These are phyloP conservation scores for Whitmania pigra DNA, from an alignment of 1,140 invertebrate species.

Conservation along the genomic window DNA sequence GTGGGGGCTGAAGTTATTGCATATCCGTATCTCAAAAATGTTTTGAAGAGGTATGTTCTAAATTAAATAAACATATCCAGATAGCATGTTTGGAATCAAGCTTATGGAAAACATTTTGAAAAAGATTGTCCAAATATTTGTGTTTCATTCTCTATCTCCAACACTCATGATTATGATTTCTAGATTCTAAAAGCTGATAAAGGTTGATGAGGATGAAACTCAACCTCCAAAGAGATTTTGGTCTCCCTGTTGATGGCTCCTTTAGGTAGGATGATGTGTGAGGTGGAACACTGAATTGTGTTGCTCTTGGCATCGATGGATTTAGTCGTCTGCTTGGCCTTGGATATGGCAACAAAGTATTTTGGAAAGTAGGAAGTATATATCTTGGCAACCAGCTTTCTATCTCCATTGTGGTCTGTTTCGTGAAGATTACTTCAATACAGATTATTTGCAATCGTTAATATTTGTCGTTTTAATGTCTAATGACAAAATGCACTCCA, in stretches of 20 bases:
- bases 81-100: no score
- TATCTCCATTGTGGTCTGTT: slow-evolving; percentile 6
- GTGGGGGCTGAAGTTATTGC: no score
- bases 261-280: background rate
- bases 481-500: background rate
- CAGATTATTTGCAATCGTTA: background rate
- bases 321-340: slow-evolving; percentile 1
- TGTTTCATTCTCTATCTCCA: no score
- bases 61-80: no score
- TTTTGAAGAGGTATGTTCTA: no score
- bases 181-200: background rate
- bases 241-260: slow-evolving; percentile 12
- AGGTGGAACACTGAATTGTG: slow-evolving; percentile 5
- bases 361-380: slow-evolving; percentile 12
- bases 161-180: no score
- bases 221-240: slow-evolving; percentile 16
- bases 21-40: no score
- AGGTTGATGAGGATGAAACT: background rate
- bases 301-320: background rate
- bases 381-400: slow-evolving; percentile 8
- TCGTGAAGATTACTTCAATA: background rate
- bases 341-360: slow-evolving; percentile 15
- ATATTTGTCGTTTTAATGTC: background rate
- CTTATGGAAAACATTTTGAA: no score
- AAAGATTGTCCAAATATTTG: no score